These are phyloP conservation scores for Brachyptera risi DNA, from an alignment of 2,888 invertebrate species.

Conservation along the genomic window DNA sequence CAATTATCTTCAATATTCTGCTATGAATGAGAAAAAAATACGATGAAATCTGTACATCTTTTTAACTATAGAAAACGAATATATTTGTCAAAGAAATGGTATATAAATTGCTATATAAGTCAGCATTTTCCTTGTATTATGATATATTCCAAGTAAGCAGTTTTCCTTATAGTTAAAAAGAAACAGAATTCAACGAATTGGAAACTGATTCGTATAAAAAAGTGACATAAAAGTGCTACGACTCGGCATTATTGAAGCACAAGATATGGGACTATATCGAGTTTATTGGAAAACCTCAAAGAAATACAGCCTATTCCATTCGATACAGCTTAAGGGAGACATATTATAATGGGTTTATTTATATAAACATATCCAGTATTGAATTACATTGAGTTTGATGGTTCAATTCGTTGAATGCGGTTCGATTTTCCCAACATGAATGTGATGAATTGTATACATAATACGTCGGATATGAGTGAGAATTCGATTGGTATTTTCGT, in stretches of 20 bases:
- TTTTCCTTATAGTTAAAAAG: constrained; percentile 1
- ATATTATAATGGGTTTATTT: not conserved
- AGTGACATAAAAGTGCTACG: not conserved
- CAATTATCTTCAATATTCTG: too few relatives aligned
- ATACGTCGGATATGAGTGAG: too few relatives aligned
- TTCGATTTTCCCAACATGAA: too few relatives aligned
- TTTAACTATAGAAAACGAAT: too few relatives aligned
- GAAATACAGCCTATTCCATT: not conserved
- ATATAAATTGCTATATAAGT: too few relatives aligned
- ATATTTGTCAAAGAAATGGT: too few relatives aligned
- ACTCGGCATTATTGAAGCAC: not conserved
- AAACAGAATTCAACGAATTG: constrained; percentile 3
- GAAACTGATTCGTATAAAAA: constrained; percentile 9
- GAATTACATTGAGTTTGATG: not conserved
- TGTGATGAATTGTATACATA: too few relatives aligned
- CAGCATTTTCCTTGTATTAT: constrained; percentile 6
- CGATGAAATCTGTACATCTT: too few relatives aligned
- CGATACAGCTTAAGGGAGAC: not conserved
- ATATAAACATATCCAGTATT: not conserved
- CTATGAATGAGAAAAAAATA: too few relatives aligned
- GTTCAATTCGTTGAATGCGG: not conserved
- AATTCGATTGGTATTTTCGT: too few relatives aligned
- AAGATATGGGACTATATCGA: not conserved
- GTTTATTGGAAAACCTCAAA: not conserved
- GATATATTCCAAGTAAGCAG: constrained; percentile 4